A percentile compares a stretch with the other conserved stretches of the same genome.
Evolutionary conservation across 2,797 vertebrate species (phyloP).

Genomic region (Emys orbicularis): DNA sequence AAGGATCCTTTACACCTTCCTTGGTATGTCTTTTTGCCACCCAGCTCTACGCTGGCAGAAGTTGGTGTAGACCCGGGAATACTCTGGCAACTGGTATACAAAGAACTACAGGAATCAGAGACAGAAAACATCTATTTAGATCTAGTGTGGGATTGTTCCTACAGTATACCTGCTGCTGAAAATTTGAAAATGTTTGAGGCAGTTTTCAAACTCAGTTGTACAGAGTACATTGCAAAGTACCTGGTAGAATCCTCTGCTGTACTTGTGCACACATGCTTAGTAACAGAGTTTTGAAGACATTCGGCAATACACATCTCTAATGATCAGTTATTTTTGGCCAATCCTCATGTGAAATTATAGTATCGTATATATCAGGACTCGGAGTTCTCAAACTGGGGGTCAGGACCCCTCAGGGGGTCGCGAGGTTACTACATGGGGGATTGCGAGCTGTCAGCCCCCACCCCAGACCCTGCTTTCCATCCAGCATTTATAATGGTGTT

Average conservation of each 20-base stretch:
- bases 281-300: neutral
- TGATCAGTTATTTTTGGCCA: neutral
- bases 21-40: neutral
- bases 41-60: conserved; percentile 5
- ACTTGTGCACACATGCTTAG: neutral
- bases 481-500: too few species aligned
- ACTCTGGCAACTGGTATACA: neutral
- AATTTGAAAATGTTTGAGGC: neutral
- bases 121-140: conserved; percentile 7
- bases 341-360: neutral
- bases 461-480: too few species aligned
- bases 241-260: neutral
- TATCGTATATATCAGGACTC: neutral
- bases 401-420: too few species aligned
- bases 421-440: too few species aligned
- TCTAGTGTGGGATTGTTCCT: neutral
- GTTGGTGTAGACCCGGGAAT: neutral
- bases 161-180: neutral
- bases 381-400: too few species aligned
- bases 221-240: conserved; percentile 29
- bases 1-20: neutral
- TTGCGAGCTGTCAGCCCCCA: too few species aligned
- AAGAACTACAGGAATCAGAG: conserved; percentile 34
- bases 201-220: conserved; percentile 59
- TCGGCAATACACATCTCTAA: neutral